These are phyloP conservation scores for Eupithecia centaureata DNA, from an alignment of 2,888 invertebrate species.

Conservation along the genomic window DNA sequence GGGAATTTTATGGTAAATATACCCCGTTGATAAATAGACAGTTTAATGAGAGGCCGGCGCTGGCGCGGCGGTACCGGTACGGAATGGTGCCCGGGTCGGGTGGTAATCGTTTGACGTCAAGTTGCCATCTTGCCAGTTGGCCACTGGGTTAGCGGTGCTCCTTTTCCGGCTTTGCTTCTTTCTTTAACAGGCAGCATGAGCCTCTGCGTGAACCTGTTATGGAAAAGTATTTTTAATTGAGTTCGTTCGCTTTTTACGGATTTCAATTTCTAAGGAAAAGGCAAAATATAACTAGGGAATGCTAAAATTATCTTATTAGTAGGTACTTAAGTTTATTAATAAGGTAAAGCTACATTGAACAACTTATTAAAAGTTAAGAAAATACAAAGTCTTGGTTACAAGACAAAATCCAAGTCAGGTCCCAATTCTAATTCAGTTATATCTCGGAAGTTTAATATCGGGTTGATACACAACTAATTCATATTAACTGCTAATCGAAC, in stretches of 20 bases:
- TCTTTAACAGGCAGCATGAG: constrained; percentile 66
- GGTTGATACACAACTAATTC: background rate
- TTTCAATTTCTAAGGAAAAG: constrained; percentile 2
- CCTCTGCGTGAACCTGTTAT: constrained; percentile 50
- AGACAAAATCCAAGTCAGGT: background rate
- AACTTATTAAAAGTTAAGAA: background rate
- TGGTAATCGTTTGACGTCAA: constrained; percentile 71
- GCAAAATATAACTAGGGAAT: background rate
- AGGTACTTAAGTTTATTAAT: background rate
- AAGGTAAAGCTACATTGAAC: too few relatives aligned
- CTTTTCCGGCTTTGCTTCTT: constrained; percentile 78
- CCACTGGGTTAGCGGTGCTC: constrained; percentile 82
- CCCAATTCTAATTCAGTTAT: background rate
- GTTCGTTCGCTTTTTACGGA: constrained; percentile 10
- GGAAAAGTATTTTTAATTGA: constrained; percentile 21
- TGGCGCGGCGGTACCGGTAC: constrained; percentile 71
- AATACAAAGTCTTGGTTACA: background rate
- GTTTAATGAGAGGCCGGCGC: constrained; percentile 63
- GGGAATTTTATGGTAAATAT: background rate
- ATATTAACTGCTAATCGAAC: background rate
- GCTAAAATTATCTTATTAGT: background rate
- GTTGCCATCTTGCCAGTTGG: constrained; percentile 79
- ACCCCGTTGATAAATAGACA: constrained; percentile 40
- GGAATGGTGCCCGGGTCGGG: constrained; percentile 72
- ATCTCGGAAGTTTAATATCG: background rate